phyloP scores from a whole-genome alignment of 2,888 invertebrate genomes.

The Yponomeuta sedellus region DNA sequence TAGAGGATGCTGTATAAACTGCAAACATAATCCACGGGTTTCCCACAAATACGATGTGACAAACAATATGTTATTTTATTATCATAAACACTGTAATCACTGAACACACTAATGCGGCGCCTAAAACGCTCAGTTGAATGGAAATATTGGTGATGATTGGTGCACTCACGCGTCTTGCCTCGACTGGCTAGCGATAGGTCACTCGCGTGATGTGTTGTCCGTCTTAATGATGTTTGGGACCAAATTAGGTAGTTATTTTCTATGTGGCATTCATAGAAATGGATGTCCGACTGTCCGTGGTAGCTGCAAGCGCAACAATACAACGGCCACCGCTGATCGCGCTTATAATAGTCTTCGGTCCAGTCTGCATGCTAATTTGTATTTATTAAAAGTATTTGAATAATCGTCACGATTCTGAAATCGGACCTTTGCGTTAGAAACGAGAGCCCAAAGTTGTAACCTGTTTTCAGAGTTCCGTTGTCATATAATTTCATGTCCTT shows the following conservation, averaged over 20 bases:
- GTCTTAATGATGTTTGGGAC: neutral
- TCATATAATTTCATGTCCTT: too few relatives aligned
- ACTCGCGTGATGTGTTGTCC: neutral
- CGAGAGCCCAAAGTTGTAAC: too few relatives aligned
- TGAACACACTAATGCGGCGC: neutral
- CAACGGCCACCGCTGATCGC: neutral
- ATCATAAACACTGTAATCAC: constrained; percentile 13
- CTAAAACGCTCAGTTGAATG: neutral
- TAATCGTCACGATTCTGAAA: too few relatives aligned
- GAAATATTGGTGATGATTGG: neutral
- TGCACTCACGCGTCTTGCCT: neutral
- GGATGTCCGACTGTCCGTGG: neutral
- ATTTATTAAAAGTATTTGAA: too few relatives aligned
- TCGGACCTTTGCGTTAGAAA: too few relatives aligned
- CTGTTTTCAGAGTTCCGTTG: too few relatives aligned
- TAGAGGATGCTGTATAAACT: constrained; percentile 40
- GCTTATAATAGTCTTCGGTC: neutral
- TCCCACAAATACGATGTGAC: constrained; percentile 50
- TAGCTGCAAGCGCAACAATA: neutral
- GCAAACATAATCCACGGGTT: constrained; percentile 54
- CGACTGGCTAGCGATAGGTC: neutral
- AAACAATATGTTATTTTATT: constrained; percentile 38
- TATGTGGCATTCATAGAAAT: neutral
- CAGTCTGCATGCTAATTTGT: too few relatives aligned
- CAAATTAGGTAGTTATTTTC: neutral